Percentiles rank a stretch among this genome's conserved stretches.
phyloP scores from a whole-genome alignment of 1,140 invertebrate genomes.

The Drosophila lowei region DNA sequence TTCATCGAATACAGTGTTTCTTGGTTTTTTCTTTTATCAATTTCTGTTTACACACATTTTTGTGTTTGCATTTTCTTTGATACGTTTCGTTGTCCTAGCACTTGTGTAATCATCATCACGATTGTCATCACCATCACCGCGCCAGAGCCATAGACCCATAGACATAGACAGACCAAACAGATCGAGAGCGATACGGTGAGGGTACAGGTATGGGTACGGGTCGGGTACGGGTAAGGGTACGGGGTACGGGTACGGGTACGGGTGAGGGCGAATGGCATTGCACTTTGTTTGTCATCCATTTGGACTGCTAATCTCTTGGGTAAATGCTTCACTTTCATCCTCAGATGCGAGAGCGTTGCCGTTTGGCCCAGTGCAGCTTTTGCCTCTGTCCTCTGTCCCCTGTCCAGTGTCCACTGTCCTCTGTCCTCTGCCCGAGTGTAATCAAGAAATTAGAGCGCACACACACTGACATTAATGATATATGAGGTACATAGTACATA shows the following conservation, averaged over 20 bases:
- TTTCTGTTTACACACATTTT: constrained; percentile 69
- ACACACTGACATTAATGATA: neutral
- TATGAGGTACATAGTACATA: neutral
- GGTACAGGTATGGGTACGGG: neutral
- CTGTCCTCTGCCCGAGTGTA: constrained; percentile 49
- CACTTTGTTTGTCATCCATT: constrained; percentile 56
- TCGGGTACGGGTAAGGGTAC: neutral
- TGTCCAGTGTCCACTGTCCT: no score
- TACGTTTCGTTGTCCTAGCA: constrained; percentile 55
- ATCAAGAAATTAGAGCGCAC: constrained; percentile 74
- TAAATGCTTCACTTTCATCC: constrained; percentile 31
- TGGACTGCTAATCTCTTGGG: constrained; percentile 64
- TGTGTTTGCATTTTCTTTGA: constrained; percentile 74
- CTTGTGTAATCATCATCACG: constrained; percentile 73
- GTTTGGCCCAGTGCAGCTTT: constrained; percentile 34
- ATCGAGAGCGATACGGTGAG: constrained; percentile 23
- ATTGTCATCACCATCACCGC: constrained; percentile 15
- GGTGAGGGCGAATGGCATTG: constrained; percentile 14
- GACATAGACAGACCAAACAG: constrained; percentile 7
- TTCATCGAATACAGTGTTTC: constrained; percentile 19
- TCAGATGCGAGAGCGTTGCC: constrained; percentile 1
- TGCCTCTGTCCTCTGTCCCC: constrained; percentile 10
- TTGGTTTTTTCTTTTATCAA: constrained; percentile 53
- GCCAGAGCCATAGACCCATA: no score
- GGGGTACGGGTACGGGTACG: neutral